Evolutionary conservation across 2,797 vertebrate genomes (phyloP), one percentile per base, ranked within the genome.

Genomic region (Chaenodraco wilsoni): DNA sequence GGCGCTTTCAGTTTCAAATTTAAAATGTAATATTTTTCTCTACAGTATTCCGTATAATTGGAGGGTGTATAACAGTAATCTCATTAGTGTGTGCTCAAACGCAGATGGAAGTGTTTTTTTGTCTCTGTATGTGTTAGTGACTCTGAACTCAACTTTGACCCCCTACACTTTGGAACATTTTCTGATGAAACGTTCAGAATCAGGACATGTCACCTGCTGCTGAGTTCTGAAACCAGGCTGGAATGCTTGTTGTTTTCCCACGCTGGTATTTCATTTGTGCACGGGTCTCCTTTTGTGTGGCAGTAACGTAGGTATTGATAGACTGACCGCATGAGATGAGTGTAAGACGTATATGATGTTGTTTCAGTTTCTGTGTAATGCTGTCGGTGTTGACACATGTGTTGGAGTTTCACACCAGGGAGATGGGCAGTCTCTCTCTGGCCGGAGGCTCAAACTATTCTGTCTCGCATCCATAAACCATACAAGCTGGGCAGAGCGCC

Each of bases 401-500:
- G 68, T 72, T 74, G 65, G 55, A 69, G 76, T 72, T 80, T 91
- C 88, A 81, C 86, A 87, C 74, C 74, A 63, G 85, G 77, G 84
- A 72, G 81, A 87, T 64, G 77, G 84, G 83, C 68, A 78, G 72
- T 61, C 40, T 66, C 62, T 76, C 70, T 84, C 65, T 84, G 82
- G 81, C 84, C 70, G 51, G 58, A 65, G 88, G 90, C 85, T 82
- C 80, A 81, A 74, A 79, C 58, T 69, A 67, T 78, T 79, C 81
- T 87, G 79, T 87, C 64, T 86, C 72, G 23, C 79, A 82, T 90
- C 75, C 83, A 86, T 84, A 78, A 88, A 81, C 69, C 81, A 79
- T 80, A 73, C 65, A 80, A 69, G 83, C 85, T 71, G 81, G 87
- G 91, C 85, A 76, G 62, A 60, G 77, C 45, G 86, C 76, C 85